These are phyloP conservation scores for Hypolimnas misippus DNA, from an alignment of 2,888 invertebrate species.

Conservation along the genomic window DNA sequence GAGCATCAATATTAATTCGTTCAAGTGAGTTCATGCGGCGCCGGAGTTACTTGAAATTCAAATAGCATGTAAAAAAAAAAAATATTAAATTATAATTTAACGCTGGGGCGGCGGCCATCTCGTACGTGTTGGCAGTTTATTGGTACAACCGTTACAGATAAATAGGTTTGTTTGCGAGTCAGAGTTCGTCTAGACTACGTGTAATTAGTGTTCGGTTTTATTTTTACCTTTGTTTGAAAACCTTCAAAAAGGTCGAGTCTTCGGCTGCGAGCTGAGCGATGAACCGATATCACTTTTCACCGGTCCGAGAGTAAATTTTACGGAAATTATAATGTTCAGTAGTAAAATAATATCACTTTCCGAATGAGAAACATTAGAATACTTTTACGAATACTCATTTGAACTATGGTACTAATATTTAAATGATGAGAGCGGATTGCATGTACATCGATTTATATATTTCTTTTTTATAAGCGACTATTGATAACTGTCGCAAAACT, in stretches of 20 bases:
- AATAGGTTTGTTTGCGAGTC: neutral
- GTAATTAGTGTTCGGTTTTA: neutral
- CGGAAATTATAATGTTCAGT: neutral
- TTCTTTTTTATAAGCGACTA: neutral
- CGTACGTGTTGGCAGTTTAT: no score
- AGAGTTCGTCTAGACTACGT: neutral
- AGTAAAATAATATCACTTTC: neutral
- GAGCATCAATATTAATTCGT: neutral
- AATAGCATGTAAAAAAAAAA: neutral
- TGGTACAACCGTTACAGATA: neutral
- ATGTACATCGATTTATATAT: no score
- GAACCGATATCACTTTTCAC: neutral
- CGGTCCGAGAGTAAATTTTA: neutral
- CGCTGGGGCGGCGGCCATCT: no score
- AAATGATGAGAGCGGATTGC: no score
- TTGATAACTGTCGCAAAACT: neutral
- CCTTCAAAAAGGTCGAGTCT: neutral
- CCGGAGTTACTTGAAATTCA: neutral
- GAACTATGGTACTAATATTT: no score
- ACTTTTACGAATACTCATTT: neutral
- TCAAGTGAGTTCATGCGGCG: neutral
- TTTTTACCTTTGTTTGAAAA: neutral
- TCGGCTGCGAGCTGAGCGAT: neutral
- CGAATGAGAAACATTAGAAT: neutral
- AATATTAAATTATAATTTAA: no score